These are phyloP conservation scores for Uropetala carovei DNA, from an alignment of 2,888 invertebrate genomes.

Conservation along the genomic window DNA sequence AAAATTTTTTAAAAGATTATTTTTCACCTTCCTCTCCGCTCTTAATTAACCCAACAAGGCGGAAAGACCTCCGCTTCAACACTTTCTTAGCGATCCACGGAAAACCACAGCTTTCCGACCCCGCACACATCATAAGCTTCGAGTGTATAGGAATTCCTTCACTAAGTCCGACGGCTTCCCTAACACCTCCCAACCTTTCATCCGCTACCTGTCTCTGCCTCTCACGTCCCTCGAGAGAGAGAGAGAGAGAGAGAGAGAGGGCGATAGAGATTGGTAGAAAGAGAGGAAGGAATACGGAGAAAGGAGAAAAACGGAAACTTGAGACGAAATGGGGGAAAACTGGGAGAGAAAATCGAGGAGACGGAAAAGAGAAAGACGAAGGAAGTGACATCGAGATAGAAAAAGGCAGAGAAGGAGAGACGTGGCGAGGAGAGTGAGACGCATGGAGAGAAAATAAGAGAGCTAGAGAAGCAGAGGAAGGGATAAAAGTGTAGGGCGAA, in stretches of 20 bases:
- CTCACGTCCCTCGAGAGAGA: not conserved
- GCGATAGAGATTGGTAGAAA: not conserved
- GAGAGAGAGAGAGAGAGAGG: not conserved
- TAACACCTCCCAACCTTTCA: not conserved
- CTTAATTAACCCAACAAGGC: conserved; percentile 34
- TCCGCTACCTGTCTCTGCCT: not conserved
- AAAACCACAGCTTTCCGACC: not conserved
- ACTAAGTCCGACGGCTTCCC: not conserved
- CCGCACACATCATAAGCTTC: not conserved
- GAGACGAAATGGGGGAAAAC: not conserved
- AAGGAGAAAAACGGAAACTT: not conserved
- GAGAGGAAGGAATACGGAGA: not conserved
- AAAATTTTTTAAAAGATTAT: not conserved
- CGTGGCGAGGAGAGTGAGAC: not conserved
- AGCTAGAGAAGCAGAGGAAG: not conserved
- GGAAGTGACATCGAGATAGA: not conserved
- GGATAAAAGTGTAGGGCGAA: not conserved
- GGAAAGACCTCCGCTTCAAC: conserved; percentile 47
- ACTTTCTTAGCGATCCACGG: conserved; percentile 40
- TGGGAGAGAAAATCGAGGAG: not conserved
- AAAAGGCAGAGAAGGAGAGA: not conserved
- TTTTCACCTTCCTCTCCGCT: not conserved
- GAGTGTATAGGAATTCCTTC: not conserved
- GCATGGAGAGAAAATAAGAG: too few species aligned
- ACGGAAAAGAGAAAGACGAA: not conserved